Evolutionary conservation across 2,797 vertebrate species (phyloP), one percentile per base, ranked within the genome.

Genomic region (Mormyrops boulengeri): DNA sequence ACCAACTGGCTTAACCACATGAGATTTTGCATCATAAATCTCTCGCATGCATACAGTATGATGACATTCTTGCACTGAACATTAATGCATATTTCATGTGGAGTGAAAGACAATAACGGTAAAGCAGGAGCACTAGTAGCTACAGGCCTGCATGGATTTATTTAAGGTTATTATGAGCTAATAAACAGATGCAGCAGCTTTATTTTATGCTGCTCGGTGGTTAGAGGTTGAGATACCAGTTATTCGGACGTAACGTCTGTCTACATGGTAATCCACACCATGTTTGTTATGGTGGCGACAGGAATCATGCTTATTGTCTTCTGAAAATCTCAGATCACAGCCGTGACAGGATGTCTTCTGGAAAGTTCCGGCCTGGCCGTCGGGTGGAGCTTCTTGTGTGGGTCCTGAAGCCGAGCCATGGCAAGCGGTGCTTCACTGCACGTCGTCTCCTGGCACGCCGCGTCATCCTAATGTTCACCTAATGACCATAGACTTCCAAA

Each of bases 391-490:
- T 44, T 80, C 38, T 41, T 12, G 7, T n/a, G 73, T 19, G 82
- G 85, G 26, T 19, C 85, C 30, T 57, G 22, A 34, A 34, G 85
- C 85, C 87, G 19, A 1, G 80, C 73, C 80, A 92, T 92, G 41
- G 90, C 90, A 62, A 92, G 92, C 87, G 80, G 87, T 6, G 30
- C 30, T 12, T 91, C 92, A 92, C 80, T 91, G 90, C 90, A 91
- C 93, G 91, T 93, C 92, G 93, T 94, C 94, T 94, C 90, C 94
- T 94, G 93, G 94, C 94, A 92, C 94, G 94, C 94, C 95, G 95
- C 95, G 95, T 96, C 95, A 96, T 96, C 96, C 96, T 97, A 97
- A 97, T 96, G 96, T 96, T 96, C 95, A 94, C 94, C 95, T 97
- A 97, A 97, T 96, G 87, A 90, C 89, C 87, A 82, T 53, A 57